Base-by-base conservation (phyloP, 2,797 vertebrate genomes). In the Sebastolobus alascanus region DNA sequence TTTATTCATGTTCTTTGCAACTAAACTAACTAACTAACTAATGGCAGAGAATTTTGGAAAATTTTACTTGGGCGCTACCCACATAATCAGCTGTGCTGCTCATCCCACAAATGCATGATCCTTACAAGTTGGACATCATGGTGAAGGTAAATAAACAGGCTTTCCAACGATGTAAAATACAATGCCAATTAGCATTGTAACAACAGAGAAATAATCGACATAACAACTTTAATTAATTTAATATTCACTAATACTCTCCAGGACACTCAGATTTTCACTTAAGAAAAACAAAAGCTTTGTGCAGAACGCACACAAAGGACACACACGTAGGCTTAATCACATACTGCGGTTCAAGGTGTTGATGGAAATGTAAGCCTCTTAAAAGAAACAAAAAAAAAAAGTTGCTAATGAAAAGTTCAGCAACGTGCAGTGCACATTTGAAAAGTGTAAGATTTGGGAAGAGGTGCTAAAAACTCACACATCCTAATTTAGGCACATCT, bases 401-500 rank as follows among this genome's bases (percentile, higher is more conserved):
- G 13, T 80, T 40, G 63, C 61, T 87, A 92, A 92, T 77, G 67
- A 85, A 90, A 90, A 84, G 84, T 80, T 84, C 79, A 83, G 75
- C 78, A 52, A 52, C 63, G 29, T 43, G 78, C 43, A 8, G 73
- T 3, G 80, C 81, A 82, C 60, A 73, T 85, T 61, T 54, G 69
- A 83, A 79, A 89, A 66, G 83, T 74, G 82, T 63, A 79, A 66
- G 67, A 86, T 84, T 84, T 35, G 68, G 59, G 58, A 80, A 80
- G 70, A 88, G 84, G 85, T 75, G 88, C 73, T 79, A 85, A 88
- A 85, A 87, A 78, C 60, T 72, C 75, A 89, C 61, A 75, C 71
- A 40, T 79, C 86, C 79, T 87, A 80, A 92, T 93, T 90, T 86
- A 90, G 82, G 58, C 73, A 60, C 87, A 84, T 86, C 80, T 86